Percentiles rank a stretch among this genome's conserved stretches.
phyloP scores from a whole-genome alignment of 2,888 invertebrate species.

The Phyto melanocephala region DNA sequence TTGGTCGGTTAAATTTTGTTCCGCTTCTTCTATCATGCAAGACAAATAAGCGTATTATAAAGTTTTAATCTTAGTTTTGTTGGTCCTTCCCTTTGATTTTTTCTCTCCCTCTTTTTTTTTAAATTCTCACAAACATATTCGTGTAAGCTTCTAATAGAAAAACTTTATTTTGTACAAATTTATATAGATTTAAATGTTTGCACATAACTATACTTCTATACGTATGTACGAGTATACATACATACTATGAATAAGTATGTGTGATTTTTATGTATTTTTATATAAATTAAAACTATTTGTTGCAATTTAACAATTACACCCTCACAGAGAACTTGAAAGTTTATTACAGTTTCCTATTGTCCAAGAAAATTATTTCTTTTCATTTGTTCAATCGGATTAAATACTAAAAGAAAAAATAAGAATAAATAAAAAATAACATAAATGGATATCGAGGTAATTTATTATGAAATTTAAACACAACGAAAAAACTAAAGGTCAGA shows the following conservation, averaged over 20 bases:
- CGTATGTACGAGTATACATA: too few species aligned
- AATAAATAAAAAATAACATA: neutral
- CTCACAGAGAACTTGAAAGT: neutral
- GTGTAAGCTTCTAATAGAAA: conserved; percentile 56
- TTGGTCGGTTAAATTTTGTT: neutral
- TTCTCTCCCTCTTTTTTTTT: neutral
- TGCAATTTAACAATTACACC: neutral
- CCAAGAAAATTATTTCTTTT: neutral
- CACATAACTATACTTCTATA: too few species aligned
- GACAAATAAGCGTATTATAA: conserved; percentile 31
- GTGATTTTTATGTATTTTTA: neutral
- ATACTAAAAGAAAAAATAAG: neutral
- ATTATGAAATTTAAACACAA: neutral
- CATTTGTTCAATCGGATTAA: conserved; percentile 38
- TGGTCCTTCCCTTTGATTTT: neutral
- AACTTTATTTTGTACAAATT: conserved; percentile 34
- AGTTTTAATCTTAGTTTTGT: neutral
- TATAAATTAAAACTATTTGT: neutral
- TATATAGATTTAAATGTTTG: conserved; percentile 14
- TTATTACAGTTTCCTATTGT: conserved; percentile 19
- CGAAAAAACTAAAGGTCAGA: neutral
- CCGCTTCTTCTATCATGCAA: neutral
- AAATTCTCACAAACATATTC: conserved; percentile 22
- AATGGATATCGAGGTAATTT: neutral
- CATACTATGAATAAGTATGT: neutral